Conservation (phyloP, 2,113 vertebrate genomes). For the Epinephelus lanceolatus region DNA sequence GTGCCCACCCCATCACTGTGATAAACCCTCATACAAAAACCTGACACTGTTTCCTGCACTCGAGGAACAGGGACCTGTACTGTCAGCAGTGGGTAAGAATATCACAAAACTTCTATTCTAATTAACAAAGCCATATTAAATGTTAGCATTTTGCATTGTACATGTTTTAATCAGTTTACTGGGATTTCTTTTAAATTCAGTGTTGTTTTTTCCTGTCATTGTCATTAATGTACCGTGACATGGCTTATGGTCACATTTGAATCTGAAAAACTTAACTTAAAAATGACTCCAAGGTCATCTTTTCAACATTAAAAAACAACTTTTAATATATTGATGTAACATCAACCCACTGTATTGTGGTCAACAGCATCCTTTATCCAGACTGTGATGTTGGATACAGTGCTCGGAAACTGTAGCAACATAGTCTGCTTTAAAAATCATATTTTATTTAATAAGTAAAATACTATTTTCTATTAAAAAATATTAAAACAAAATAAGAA, state of each 20-base stretch:
- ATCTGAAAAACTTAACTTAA: no score
- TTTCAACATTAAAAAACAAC: no score
- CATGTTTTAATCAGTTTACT: background rate
- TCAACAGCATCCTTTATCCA: no score
- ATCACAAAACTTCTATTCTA: background rate
- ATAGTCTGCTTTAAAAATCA: background rate
- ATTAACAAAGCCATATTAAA: background rate
- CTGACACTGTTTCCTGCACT: background rate
- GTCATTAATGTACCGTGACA: background rate
- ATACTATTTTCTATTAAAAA: no score
- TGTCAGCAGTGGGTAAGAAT: background rate
- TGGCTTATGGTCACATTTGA: background rate
- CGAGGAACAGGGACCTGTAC: background rate
- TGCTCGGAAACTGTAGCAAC: background rate
- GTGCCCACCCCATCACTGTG: background rate
- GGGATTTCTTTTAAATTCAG: background rate
- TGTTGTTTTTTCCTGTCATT: background rate
- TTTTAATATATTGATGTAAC: no score
- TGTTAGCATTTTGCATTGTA: background rate
- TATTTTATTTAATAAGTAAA: no score
- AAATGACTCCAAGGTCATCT: no score
- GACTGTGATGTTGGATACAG: background rate
- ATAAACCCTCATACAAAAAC: slow-evolving; percentile 35
- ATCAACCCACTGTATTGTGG: no score
- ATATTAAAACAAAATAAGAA: no score